phyloP scores from a whole-genome alignment of 1,140 invertebrate species.

The Camponotus floridanus region DNA sequence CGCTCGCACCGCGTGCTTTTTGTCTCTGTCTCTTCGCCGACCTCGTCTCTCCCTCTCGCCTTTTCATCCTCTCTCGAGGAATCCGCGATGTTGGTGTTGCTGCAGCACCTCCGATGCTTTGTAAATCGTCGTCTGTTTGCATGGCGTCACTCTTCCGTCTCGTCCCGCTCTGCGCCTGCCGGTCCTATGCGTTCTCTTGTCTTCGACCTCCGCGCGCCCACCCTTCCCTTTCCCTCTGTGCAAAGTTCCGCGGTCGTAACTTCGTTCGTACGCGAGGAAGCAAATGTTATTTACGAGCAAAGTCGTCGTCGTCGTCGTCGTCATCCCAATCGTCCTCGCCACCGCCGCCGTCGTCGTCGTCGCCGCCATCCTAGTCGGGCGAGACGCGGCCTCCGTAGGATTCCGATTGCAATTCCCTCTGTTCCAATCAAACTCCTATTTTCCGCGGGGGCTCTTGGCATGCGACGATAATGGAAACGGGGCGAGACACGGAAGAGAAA shows the following conservation, averaged over 20 bases:
- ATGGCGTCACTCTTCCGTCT: conserved; percentile 45
- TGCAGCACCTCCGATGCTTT: conserved; percentile 63
- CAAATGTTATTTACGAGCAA: conserved; percentile 79
- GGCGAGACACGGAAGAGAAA: conserved; percentile 34
- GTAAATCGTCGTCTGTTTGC: conserved; percentile 69
- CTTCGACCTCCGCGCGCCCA: neutral
- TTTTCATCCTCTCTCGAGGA: neutral
- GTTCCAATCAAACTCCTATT: conserved; percentile 80
- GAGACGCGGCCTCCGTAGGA: conserved; percentile 60
- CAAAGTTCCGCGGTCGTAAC: conserved; percentile 73
- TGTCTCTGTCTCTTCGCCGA: conserved; percentile 37
- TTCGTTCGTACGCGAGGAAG: conserved; percentile 70
- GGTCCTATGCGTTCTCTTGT: conserved; percentile 36
- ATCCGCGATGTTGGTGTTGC: conserved; percentile 6
- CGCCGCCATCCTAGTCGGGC: conserved; percentile 6
- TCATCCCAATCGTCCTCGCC: neutral
- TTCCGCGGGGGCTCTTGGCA: conserved; percentile 70
- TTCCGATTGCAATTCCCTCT: conserved; percentile 79
- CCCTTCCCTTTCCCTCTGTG: conserved; percentile 50
- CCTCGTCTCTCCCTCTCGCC: neutral
- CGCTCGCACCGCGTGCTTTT: conserved; percentile 46
- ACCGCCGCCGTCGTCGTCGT: neutral
- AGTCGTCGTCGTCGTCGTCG: conserved; percentile 59
- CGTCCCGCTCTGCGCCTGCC: neutral
- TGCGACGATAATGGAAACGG: conserved; percentile 71